Evolutionary conservation across 2,113 vertebrate species (phyloP).

Genomic region (Nycticebus coucang): DNA sequence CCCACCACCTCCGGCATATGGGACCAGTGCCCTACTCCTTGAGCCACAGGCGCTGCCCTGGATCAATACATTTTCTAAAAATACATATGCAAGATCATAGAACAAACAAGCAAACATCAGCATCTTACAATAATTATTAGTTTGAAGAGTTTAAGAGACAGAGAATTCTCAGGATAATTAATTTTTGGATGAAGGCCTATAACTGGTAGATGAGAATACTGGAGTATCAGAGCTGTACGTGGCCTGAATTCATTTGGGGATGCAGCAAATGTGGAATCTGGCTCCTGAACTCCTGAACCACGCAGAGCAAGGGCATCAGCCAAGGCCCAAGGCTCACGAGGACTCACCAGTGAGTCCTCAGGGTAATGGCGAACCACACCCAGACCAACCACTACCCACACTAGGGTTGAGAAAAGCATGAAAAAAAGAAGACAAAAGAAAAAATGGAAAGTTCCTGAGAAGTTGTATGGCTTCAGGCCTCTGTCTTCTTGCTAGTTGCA

Average conservation of each 20-base stretch:
- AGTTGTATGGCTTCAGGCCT: background rate
- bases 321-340: background rate
- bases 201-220: background rate
- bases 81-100: background rate
- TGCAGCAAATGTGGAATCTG: background rate
- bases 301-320: background rate
- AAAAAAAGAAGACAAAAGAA: background rate
- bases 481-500: background rate
- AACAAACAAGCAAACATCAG: background rate
- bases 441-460: background rate
- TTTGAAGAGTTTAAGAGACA: conserved; percentile 39
- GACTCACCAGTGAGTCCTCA: too few species aligned
- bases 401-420: background rate
- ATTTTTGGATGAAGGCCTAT: background rate
- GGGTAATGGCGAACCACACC: background rate
- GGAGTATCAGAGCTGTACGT: background rate
- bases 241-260: background rate
- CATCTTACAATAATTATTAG: background rate
- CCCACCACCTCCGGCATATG: too few species aligned
- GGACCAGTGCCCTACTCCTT: too few species aligned
- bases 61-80: conserved; percentile 26
- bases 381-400: accelerated
- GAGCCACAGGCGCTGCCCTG: too few species aligned
- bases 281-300: background rate
- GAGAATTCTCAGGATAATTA: background rate